phyloP scores from a whole-genome alignment of 2,113 vertebrate species.

The Phocoena phocoena region DNA sequence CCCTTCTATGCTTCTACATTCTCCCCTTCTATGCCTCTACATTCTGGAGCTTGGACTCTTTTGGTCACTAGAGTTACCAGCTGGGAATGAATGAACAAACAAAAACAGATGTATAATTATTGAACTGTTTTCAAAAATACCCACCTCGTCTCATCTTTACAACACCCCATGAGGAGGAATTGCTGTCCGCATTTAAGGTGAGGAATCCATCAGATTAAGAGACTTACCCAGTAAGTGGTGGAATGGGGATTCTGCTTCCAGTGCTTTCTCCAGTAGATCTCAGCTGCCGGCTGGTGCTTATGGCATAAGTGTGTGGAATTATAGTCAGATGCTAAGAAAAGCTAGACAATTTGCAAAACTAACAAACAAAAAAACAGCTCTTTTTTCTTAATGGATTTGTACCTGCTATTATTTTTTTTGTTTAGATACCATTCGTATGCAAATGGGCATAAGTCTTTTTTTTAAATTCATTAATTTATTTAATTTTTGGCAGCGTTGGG shows the following conservation, averaged over 20 bases:
- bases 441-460: too few species aligned
- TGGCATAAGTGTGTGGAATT: not conserved
- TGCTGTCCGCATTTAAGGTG: not conserved
- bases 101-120: not conserved
- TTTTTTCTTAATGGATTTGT: not conserved
- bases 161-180: not conserved
- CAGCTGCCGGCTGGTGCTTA: not conserved
- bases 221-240: not conserved
- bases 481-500: not conserved
- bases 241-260: not conserved
- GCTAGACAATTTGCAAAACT: not conserved
- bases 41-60: not conserved
- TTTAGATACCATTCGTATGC: too few species aligned
- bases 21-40: not conserved
- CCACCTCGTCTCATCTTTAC: not conserved
- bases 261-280: not conserved
- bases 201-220: not conserved
- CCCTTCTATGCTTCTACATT: not conserved
- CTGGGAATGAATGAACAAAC: not conserved
- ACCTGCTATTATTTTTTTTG: too few species aligned
- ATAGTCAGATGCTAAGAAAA: not conserved
- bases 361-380: not conserved
- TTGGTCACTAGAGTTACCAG: not conserved
- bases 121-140: not conserved
- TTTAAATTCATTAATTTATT: rapidly evolving